Conservation (phyloP, 2,888 invertebrate genomes). For the Serrognathus titanus region DNA sequence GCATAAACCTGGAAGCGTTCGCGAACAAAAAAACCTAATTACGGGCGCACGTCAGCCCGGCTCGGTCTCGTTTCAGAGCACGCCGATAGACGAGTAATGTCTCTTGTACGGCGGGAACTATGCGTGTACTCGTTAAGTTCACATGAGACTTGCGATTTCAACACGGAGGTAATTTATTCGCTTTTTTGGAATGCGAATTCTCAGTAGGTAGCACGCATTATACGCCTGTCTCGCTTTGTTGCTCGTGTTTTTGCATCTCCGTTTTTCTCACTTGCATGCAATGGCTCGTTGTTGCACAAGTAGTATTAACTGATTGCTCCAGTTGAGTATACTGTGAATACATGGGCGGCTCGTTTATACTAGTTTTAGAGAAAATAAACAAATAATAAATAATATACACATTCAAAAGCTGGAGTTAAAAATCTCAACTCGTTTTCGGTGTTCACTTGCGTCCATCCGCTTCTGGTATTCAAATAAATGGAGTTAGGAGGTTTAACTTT, state of each 20-base stretch:
- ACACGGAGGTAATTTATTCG: conserved; percentile 13
- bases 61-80: background rate
- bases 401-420: no score
- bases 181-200: conserved; percentile 13
- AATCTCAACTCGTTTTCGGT: no score
- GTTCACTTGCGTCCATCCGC: no score
- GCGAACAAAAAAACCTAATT: conserved; percentile 3
- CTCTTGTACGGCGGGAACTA: background rate
- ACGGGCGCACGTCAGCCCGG: background rate
- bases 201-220: conserved; percentile 3
- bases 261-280: conserved; percentile 14
- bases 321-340: conserved; percentile 11
- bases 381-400: no score
- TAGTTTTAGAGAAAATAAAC: no score
- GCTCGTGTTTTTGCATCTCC: conserved; percentile 3
- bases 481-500: no score
- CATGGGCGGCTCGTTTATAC: background rate
- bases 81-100: background rate
- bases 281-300: conserved; percentile 17
- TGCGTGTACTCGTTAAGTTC: conserved; percentile 10
- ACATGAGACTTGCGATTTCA: conserved; percentile 19
- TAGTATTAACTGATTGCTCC: conserved; percentile 18
- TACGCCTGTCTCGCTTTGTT: background rate
- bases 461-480: no score
- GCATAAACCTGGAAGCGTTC: conserved; percentile 11